Conservation (phyloP, 2,888 invertebrate genomes). For the Hecatera dysodea region DNA sequence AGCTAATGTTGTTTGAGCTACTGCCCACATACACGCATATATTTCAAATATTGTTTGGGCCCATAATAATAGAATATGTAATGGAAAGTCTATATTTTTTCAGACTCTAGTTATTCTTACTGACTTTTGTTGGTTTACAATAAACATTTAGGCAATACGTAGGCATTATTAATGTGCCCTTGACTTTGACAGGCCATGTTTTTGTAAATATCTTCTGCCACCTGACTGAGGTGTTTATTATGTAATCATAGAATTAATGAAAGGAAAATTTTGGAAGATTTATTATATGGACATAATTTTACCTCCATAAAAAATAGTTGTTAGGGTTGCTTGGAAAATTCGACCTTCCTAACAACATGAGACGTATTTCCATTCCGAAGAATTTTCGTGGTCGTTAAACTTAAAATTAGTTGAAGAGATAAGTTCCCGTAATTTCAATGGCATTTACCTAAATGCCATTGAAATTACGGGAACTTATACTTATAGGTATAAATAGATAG, state of each 20-base stretch:
- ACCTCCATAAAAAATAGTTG: neutral
- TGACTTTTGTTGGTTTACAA: neutral
- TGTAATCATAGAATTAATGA: neutral
- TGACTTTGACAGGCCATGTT: neutral
- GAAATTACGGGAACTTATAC: no score
- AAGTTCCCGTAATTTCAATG: neutral
- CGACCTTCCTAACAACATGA: neutral
- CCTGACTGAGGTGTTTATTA: neutral
- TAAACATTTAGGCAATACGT: neutral
- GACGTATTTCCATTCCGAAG: neutral
- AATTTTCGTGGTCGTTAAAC: neutral
- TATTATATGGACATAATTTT: no score
- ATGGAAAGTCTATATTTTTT: slow-evolving; percentile 14
- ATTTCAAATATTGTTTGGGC: slow-evolving; percentile 3
- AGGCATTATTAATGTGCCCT: neutral
- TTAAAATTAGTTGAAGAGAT: neutral
- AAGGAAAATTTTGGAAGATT: neutral
- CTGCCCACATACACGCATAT: slow-evolving; percentile 30
- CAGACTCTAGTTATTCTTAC: neutral
- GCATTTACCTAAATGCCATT: no score
- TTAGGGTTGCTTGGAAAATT: neutral
- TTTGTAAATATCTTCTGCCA: neutral
- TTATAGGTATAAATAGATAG: no score
- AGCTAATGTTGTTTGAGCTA: slow-evolving; percentile 4
- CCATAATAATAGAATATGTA: slow-evolving; percentile 16